Base-by-base conservation (phyloP, 1,140 invertebrate genomes). In the Diachasmimorpha longicaudata region DNA sequence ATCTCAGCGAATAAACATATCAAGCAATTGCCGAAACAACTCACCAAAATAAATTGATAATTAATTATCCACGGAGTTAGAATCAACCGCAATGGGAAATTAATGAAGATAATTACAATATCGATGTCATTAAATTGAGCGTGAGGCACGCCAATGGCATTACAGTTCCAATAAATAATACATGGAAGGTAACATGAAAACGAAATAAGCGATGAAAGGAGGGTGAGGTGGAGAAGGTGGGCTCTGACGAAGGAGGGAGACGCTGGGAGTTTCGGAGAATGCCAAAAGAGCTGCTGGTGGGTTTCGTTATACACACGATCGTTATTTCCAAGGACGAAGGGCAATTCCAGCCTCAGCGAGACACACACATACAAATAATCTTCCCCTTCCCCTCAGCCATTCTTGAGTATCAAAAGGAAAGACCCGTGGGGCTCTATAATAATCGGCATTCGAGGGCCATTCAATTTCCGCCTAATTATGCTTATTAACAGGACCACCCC, bases 381-480 rank as follows among this genome's bases (percentile, higher is more conserved):
- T 31, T 31, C 52, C 52, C 52, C 52, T 23, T n/a, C 48, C 44
- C 19, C n/a, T 13, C 21, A n/a, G 13, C n/a, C 36, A 11, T 48
- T 42, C 68, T 52, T 48, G 37, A 73, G 70, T 78, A 78, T 78
- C 74, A 75, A 73, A 72, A 74, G 72, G 69, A 74, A 67, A 73
- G 70, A 70, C 58, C 37, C 23, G 14, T 44, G 31, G 63, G 55
- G 67, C 72, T 72, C 78, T 77, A 76, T 77, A 79, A 79, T 79
- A 79, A 79, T 79, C 78, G 75, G 70, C 68, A 76, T 76, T 78
- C 77, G 71, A 76, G 71, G 70, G 73, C 69, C 78, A 79, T 79
- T 79, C 78, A 79, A 79, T 77, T 77, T 77, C 78, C 66, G 66
- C 75, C 78, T 77, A 79, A 77, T 79, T 79, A 77, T 79, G 74